These are phyloP conservation scores for Morphnarchus princeps DNA, from an alignment of 2,113 vertebrate genomes.

Conservation along the genomic window DNA sequence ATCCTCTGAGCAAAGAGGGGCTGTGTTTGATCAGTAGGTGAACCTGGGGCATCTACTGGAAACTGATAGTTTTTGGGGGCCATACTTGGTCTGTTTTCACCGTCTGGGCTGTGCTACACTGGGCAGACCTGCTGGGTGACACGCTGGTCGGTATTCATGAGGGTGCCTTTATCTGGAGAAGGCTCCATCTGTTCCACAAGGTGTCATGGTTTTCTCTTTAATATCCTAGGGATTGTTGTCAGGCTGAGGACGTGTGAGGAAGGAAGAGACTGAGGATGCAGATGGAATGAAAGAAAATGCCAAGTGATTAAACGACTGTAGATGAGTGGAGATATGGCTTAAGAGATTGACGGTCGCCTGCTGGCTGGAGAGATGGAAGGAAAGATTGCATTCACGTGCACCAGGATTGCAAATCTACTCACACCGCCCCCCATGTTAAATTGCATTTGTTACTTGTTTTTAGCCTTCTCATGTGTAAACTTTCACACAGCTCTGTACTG, in stretches of 20 bases:
- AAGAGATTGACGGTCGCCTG: background rate
- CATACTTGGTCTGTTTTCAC: background rate
- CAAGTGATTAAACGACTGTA: constrained; percentile 18
- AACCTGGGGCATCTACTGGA: background rate
- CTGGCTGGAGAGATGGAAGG: constrained; percentile 21
- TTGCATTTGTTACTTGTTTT: background rate
- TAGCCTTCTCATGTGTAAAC: background rate
- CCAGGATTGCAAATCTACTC: background rate
- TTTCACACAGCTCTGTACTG: background rate
- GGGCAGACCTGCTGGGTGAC: background rate
- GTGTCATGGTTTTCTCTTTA: constrained; percentile 56
- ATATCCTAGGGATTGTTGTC: constrained; percentile 33
- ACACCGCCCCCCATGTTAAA: background rate
- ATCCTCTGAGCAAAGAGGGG: background rate
- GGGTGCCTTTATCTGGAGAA: background rate
- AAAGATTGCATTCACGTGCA: background rate
- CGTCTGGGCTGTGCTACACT: background rate
- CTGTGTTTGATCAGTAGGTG: background rate
- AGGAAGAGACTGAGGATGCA: constrained; percentile 36
- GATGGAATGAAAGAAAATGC: constrained; percentile 21
- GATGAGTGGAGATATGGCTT: constrained; percentile 9
- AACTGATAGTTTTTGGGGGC: background rate
- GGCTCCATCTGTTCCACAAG: constrained; percentile 21
- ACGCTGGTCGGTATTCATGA: background rate
- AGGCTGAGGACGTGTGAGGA: background rate